Conservation (phyloP, 2,888 invertebrate species). For the Acanthosepion pharaonis region DNA sequence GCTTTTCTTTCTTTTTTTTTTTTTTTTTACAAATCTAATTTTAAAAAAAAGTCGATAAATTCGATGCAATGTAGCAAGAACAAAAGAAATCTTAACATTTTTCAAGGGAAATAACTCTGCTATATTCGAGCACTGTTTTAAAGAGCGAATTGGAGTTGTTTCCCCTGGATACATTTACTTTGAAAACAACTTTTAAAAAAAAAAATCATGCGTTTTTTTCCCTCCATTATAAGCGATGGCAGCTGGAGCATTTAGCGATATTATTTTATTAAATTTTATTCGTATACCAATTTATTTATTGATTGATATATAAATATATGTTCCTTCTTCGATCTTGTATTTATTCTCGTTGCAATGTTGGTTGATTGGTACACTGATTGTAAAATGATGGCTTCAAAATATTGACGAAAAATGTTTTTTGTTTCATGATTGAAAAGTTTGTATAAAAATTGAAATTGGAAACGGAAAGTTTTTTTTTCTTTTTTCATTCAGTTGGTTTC, state of each 20-base stretch:
- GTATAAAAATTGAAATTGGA: background rate
- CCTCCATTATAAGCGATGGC: conserved; percentile 2
- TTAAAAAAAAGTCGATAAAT: background rate
- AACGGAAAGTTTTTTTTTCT: background rate
- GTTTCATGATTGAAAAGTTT: background rate
- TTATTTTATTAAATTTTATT: background rate
- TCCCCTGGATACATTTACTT: background rate
- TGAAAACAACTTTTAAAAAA: background rate
- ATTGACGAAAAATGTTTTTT: background rate
- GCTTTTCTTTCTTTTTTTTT: background rate
- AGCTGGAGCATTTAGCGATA: background rate
- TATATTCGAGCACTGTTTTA: background rate
- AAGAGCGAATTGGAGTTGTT: background rate
- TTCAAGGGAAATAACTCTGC: background rate
- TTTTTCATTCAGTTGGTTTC: background rate
- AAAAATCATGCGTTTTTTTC: conserved; percentile 4
- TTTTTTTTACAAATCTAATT: background rate
- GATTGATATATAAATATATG: background rate
- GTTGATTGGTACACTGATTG: background rate
- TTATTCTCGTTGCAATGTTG: conserved; percentile 12
- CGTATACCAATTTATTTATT: background rate
- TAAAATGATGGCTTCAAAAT: background rate
- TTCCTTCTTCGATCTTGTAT: background rate
- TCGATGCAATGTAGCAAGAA: background rate
- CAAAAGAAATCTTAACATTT: background rate